These are phyloP conservation scores for Catharus minimus DNA, from an alignment of 2,113 vertebrate species.

Conservation along the genomic window DNA sequence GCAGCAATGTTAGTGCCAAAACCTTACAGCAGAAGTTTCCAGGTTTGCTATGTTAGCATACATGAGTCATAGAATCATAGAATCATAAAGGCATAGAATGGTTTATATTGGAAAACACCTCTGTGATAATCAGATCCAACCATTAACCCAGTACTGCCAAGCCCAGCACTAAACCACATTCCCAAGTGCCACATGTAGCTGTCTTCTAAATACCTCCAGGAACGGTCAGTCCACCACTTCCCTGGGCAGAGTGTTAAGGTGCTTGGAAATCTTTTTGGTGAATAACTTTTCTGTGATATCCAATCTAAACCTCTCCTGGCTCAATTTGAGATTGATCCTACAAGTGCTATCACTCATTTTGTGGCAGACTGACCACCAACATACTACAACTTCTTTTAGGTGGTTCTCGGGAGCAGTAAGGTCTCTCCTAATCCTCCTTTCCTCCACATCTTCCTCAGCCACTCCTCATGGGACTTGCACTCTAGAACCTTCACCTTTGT, in stretches of 20 bases:
- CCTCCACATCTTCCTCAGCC: neutral
- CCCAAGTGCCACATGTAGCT: neutral
- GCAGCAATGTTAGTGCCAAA: neutral
- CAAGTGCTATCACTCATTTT: too few relatives aligned
- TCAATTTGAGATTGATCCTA: neutral
- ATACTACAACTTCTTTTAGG: neutral
- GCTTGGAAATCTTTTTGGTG: neutral
- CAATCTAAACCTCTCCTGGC: neutral
- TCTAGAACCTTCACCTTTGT: neutral
- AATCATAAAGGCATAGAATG: neutral
- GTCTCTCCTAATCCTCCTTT: neutral
- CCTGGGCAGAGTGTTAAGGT: neutral
- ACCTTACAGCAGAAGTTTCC: neutral
- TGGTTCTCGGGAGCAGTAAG: neutral
- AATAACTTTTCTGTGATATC: neutral
- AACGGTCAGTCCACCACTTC: neutral
- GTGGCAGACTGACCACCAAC: neutral
- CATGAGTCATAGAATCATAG: neutral
- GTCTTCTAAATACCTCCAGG: neutral
- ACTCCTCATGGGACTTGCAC: accelerated
- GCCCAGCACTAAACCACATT: neutral
- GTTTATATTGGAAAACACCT: neutral
- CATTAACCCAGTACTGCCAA: neutral
- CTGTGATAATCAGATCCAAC: neutral
- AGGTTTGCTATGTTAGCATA: neutral